phyloP scores from a whole-genome alignment of 2,113 vertebrate species.

The Notiomystis cincta region DNA sequence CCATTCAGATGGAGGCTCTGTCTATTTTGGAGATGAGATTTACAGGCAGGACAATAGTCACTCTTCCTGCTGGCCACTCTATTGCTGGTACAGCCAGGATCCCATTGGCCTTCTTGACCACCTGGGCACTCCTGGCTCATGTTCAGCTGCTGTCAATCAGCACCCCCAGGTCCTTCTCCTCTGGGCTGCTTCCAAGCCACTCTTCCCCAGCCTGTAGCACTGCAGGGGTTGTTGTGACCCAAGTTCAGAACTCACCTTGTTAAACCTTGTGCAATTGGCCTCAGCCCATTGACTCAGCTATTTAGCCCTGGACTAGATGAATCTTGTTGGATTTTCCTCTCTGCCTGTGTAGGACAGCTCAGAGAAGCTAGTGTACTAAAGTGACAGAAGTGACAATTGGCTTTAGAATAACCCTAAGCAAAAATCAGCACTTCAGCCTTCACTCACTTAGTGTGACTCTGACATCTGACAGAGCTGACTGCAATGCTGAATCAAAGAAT shows the following conservation, averaged over 20 bases:
- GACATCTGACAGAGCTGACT: background rate
- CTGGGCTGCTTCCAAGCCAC: background rate
- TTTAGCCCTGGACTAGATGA: background rate
- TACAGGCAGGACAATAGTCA: background rate
- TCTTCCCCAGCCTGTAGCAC: background rate
- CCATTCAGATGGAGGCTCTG: background rate
- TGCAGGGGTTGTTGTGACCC: background rate
- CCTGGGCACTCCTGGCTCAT: background rate
- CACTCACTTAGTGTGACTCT: background rate
- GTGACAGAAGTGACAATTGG: background rate
- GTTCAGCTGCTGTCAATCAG: background rate
- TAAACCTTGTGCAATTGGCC: fast-evolving
- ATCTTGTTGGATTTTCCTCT: background rate
- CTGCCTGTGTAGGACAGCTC: background rate
- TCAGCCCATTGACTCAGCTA: background rate
- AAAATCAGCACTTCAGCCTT: background rate
- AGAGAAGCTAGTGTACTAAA: background rate
- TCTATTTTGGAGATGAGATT: background rate
- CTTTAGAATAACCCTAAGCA: background rate
- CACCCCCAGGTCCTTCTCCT: background rate
- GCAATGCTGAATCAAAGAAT: background rate
- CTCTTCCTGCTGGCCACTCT: background rate
- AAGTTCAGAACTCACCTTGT: background rate
- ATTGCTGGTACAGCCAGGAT: background rate
- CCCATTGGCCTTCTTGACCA: background rate